These are phyloP conservation scores for Ochropleura plecta DNA, from an alignment of 2,888 invertebrate genomes.

Conservation along the genomic window DNA sequence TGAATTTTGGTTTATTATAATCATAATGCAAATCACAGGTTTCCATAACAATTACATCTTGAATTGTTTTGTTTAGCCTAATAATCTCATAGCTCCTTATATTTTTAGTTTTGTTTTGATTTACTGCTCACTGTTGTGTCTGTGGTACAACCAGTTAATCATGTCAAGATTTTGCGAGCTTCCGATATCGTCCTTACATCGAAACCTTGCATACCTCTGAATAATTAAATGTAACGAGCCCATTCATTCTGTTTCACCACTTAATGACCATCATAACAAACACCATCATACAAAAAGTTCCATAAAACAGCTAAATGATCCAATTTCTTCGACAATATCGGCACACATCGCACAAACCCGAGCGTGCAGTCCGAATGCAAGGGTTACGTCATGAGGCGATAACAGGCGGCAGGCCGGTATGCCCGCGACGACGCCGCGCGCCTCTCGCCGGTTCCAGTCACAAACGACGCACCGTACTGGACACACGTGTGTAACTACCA, in stretches of 20 bases:
- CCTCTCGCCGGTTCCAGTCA: constrained; percentile 61
- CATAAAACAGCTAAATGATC: constrained; percentile 50
- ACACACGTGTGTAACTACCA: constrained; percentile 63
- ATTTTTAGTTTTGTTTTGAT: neutral
- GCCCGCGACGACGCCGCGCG: constrained; percentile 44
- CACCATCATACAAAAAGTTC: constrained; percentile 45
- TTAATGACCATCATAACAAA: constrained; percentile 39
- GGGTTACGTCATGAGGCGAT: constrained; percentile 80
- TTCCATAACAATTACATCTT: neutral
- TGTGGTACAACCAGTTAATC: neutral
- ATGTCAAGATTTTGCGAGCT: neutral
- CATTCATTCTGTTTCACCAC: constrained; percentile 13
- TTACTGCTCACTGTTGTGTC: neutral
- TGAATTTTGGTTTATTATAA: constrained; percentile 8
- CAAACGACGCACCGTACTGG: constrained; percentile 56
- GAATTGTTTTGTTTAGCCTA: neutral
- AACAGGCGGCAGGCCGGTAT: constrained; percentile 67
- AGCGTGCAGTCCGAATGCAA: constrained; percentile 78
- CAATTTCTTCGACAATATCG: constrained; percentile 60
- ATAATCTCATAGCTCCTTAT: no score
- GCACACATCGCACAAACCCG: constrained; percentile 46
- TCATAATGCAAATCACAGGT: neutral
- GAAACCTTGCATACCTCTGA: neutral
- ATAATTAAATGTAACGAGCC: constrained; percentile 18
- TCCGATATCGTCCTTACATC: neutral